Evolutionary conservation across 2,113 vertebrate species (phyloP).

Genomic region (Psittacara wagleri): DNA sequence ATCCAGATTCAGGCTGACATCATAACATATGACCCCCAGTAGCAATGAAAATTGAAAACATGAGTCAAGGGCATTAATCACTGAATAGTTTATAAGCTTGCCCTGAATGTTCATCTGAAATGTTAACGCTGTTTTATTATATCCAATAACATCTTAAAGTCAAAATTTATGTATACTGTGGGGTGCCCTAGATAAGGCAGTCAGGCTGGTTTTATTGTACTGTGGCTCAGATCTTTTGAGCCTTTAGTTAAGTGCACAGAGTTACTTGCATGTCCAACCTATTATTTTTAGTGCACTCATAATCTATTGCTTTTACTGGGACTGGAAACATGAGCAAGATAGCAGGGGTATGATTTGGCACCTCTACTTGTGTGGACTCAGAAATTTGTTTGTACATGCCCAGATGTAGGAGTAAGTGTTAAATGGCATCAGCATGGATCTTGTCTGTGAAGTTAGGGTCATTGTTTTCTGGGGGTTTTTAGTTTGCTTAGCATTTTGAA

Average conservation of each 20-base stretch:
- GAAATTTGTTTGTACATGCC: not conserved
- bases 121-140: constrained; percentile 3
- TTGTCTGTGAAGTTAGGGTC: not conserved
- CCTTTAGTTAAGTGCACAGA: not conserved
- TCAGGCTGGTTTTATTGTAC: not conserved
- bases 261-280: not conserved
- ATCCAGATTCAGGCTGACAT: constrained; percentile 43
- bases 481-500: not conserved
- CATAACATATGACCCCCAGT: constrained; percentile 4
- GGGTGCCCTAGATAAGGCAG: not conserved
- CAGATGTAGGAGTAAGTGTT: not conserved
- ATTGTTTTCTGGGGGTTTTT: not conserved
- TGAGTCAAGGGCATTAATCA: constrained; percentile 19
- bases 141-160: not conserved
- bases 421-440: accelerated
- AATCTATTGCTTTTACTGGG: not conserved
- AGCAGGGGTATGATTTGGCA: not conserved
- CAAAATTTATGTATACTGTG: not conserved
- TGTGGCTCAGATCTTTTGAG: not conserved
- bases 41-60: constrained; percentile 45
- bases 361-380: not conserved
- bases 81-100: not conserved
- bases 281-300: not conserved
- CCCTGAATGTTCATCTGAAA: not conserved
- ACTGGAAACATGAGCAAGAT: not conserved